A percentile compares a stretch with the other conserved stretches of the same genome.
phyloP scores from a whole-genome alignment of 2,888 invertebrate species.

The Ernsta delagoae region DNA sequence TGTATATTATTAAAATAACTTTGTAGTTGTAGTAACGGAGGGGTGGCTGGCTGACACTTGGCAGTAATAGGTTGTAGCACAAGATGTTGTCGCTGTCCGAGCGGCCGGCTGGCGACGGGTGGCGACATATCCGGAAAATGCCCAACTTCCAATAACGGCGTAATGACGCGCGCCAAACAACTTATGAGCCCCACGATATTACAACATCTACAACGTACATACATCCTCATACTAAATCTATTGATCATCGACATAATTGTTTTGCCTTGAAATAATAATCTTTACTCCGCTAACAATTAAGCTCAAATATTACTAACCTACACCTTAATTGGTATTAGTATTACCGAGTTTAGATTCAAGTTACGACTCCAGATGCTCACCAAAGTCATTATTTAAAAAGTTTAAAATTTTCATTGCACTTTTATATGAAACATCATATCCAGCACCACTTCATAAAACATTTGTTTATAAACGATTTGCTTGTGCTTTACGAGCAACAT shows the following conservation, averaged over 20 bases:
- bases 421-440: slow-evolving; percentile 45
- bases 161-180: slow-evolving; percentile 73
- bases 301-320: no score
- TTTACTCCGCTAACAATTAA: not conserved
- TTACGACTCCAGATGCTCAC: slow-evolving; percentile 9
- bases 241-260: slow-evolving; percentile 21
- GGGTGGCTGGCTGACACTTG: slow-evolving; percentile 59
- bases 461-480: slow-evolving; percentile 75
- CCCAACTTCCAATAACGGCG: slow-evolving; percentile 77
- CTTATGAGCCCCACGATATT: slow-evolving; percentile 62
- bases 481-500: slow-evolving; percentile 72
- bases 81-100: slow-evolving; percentile 73
- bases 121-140: slow-evolving; percentile 63
- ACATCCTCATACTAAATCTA: slow-evolving; percentile 34
- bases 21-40: no score
- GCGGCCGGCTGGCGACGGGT: slow-evolving; percentile 37
- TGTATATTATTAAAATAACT: no score
- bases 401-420: slow-evolving; percentile 34
- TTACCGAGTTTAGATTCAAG: not conserved
- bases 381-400: slow-evolving; percentile 10
- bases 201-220: slow-evolving; percentile 49
- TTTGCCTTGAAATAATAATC: not conserved
- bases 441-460: slow-evolving; percentile 61
- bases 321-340: no score
- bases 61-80: slow-evolving; percentile 77